Base-by-base conservation (phyloP, 2,797 vertebrate genomes). In the Siniperca scherzeri region DNA sequence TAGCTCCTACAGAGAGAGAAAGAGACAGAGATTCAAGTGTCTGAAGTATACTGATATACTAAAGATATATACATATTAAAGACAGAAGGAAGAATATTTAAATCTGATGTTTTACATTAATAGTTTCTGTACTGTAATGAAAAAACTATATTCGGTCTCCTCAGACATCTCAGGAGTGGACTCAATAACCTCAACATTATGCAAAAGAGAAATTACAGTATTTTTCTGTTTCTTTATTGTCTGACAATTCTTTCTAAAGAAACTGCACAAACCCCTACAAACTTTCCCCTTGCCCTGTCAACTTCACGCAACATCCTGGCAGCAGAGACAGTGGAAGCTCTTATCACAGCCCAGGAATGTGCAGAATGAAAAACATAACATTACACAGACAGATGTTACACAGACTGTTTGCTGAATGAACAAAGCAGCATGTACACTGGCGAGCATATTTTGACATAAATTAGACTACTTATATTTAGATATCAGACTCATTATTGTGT, bases 1-100 rank as follows among this genome's bases (percentile, higher is more conserved):
- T 98, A 99, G 3, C 96, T 97, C 96, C 98, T 99, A 92, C 14
- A 94, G 83, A 84, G 86, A 94, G 77, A 91, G 19, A 79, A 17
- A 53, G 11, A 89, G 9, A 83, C n/a, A 87, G 0, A 36, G 36
- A 36, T 80, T 81, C 4, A 61, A 81, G 30, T n/a, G 21, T 64
- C 3, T 67, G 44, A 16, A 48, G 17, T 21, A 50, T 60, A 48
- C 22, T 60, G 13, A 30, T 30, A 30, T 30, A 30, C 30, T 13
- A 17, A 0, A 40, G 4, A 33, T 0, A 56, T 14, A 25, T 0
- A 46, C 16, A 33, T 46, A 27, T 25, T 53, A 36, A 56, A 56
- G 13, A 70, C 21, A 65, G 33, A 27, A 46, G 44, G 22, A 33
- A 42, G 9, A 56, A 67, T 52, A 42, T 56, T 12, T 38, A 19